These are phyloP conservation scores for Epinephelus awoara DNA, from an alignment of 2,797 vertebrate genomes.

Conservation along the genomic window DNA sequence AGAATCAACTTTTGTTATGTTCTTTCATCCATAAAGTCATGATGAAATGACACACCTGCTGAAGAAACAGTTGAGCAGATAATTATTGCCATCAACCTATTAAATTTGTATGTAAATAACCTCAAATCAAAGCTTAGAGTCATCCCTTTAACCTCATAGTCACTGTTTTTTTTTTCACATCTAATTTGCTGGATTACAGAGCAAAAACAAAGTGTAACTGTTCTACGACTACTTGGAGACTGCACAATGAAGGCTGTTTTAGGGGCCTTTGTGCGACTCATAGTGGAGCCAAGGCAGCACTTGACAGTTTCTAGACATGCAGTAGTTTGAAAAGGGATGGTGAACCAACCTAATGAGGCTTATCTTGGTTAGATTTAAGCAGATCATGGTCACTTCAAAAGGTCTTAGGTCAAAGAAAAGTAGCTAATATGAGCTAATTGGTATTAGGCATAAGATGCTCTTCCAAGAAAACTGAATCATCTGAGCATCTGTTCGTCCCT, in stretches of 20 bases:
- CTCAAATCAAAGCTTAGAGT: not conserved
- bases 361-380: constrained; percentile 31
- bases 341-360: constrained; percentile 17
- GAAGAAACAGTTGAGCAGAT: not conserved
- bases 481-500: no score
- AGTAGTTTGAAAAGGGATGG: constrained; percentile 24
- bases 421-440: no score
- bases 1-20: not conserved
- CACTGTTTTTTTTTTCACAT: not conserved
- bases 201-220: not conserved
- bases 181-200: not conserved
- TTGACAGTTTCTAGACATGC: not conserved
- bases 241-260: no score
- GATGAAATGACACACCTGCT: not conserved
- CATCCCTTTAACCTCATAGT: not conserved
- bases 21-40: not conserved
- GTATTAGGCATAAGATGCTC: no score
- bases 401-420: no score
- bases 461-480: no score
- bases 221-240: not conserved
- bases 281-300: not conserved
- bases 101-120: no score
- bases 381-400: no score
- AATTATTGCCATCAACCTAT: not conserved
- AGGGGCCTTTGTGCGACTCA: no score